Conservation (phyloP, 2,797 vertebrate genomes). For the Sphenopsis melanotis region DNA sequence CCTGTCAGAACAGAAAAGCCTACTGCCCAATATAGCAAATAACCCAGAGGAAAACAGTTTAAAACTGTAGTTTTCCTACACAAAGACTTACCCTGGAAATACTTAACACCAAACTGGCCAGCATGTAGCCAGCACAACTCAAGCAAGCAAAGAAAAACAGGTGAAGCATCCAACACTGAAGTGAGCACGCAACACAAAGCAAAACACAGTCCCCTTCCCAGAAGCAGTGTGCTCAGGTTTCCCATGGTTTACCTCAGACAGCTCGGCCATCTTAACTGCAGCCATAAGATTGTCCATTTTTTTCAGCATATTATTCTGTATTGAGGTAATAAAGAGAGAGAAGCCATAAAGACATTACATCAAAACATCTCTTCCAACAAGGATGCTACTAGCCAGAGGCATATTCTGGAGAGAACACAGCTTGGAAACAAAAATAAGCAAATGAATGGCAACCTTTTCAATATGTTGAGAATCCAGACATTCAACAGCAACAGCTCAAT, state of each 20-base stretch:
- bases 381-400: not conserved
- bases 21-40: not conserved
- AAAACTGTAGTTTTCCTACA: not conserved
- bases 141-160: not conserved
- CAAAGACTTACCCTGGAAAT: not conserved
- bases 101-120: not conserved
- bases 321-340: not conserved
- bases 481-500: not conserved
- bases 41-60: not conserved
- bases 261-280: not conserved
- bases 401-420: not conserved
- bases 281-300: conserved; percentile 35
- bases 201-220: not conserved
- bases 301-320: conserved; percentile 18
- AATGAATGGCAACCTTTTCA: not conserved
- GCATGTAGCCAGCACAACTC: not conserved
- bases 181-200: not conserved
- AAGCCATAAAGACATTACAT: not conserved
- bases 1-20: not conserved
- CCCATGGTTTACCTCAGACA: conserved; percentile 50
- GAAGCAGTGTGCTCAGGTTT: not conserved
- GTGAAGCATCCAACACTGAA: not conserved
- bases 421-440: not conserved
- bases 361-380: not conserved
- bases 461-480: not conserved